Evolutionary conservation across 2,888 invertebrate genomes (phyloP).

Genomic region (Melikaiella ostensackeni): DNA sequence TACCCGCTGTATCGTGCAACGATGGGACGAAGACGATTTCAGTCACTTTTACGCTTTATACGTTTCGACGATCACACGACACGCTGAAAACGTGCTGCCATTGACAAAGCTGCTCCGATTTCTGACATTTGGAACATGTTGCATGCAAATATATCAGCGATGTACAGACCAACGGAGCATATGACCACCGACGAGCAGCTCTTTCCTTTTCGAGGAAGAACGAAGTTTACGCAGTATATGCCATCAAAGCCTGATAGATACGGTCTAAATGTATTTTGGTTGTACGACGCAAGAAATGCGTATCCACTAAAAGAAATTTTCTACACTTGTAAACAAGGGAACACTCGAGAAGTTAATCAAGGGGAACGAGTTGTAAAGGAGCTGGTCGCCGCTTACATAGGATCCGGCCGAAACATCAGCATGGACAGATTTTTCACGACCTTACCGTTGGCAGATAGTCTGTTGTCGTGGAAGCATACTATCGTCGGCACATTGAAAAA

Average conservation of each 20-base stretch:
- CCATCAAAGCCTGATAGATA: not conserved
- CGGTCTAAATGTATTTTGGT: not conserved
- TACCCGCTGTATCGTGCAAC: too few species aligned
- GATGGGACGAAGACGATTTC: too few species aligned
- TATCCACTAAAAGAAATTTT: not conserved
- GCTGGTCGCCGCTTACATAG: constrained; percentile 56
- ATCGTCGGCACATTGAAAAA: not conserved
- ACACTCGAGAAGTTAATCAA: constrained; percentile 56
- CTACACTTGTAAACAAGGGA: not conserved
- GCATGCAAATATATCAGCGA: too few species aligned
- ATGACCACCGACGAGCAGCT: too few species aligned
- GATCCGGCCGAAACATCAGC: constrained; percentile 60
- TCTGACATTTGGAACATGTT: too few species aligned
- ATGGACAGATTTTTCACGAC: constrained; percentile 56
- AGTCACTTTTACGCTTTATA: too few species aligned
- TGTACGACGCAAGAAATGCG: not conserved
- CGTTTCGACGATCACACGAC: too few species aligned
- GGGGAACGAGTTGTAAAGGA: constrained; percentile 64
- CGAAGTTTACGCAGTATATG: too few species aligned
- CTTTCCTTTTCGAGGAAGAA: too few species aligned
- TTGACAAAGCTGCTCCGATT: too few species aligned
- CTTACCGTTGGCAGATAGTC: constrained; percentile 53
- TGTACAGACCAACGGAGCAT: too few species aligned
- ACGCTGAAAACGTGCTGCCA: too few species aligned
- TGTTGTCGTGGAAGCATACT: not conserved